phyloP scores from a whole-genome alignment of 2,797 vertebrate species.

The Sebastes jordani region DNA sequence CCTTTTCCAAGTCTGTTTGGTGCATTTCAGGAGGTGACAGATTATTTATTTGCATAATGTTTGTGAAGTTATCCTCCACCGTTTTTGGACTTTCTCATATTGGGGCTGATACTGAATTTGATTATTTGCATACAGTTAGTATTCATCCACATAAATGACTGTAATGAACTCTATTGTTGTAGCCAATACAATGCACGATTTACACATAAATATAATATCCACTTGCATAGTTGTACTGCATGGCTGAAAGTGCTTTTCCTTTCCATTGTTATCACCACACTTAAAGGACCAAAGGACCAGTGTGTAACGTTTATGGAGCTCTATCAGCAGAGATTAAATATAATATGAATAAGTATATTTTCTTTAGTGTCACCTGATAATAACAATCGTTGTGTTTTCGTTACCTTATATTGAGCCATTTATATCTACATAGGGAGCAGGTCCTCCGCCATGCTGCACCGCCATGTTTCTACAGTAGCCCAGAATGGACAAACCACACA shows the following conservation, averaged over 20 bases:
- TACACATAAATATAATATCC: conserved; percentile 5
- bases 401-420: accelerated
- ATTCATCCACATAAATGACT: conserved; percentile 16
- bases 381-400: no score
- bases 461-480: no score
- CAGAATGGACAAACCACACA: accelerated
- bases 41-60: conserved; percentile 46
- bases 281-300: no score
- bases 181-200: neutral
- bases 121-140: neutral
- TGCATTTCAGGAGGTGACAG: conserved; percentile 56
- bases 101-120: neutral
- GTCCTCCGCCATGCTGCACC: no score
- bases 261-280: no score
- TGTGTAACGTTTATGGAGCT: no score
- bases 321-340: no score
- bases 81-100: neutral
- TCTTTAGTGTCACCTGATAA: no score
- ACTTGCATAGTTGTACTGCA: neutral
- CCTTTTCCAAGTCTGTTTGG: conserved; percentile 57
- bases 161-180: conserved; percentile 22
- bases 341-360: no score
- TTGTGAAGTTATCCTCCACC: neutral
- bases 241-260: neutral
- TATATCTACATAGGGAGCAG: no score